Percentiles rank a stretch among this genome's conserved stretches.
Conservation (phyloP, 2,113 vertebrate species). For the Camelus dromedarius region DNA sequence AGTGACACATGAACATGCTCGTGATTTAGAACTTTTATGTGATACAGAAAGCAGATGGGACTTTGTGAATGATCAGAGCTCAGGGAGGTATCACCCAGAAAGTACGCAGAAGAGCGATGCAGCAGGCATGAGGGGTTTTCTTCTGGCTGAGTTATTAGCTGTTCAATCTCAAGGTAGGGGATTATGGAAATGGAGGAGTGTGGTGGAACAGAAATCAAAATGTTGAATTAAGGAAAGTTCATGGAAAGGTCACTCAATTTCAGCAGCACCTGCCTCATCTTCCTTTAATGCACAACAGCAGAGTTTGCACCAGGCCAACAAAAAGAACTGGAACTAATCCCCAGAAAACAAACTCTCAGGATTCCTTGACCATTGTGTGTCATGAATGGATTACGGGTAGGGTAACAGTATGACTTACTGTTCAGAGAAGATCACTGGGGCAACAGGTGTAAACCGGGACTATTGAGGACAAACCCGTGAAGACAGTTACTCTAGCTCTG, state of each 20-base stretch:
- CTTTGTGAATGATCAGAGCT: not conserved
- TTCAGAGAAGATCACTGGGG: not conserved
- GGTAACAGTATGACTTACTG: not conserved
- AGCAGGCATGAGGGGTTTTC: not conserved
- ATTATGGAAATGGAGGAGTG: not conserved
- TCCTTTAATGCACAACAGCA: not conserved
- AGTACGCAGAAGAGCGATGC: not conserved
- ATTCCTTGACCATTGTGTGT: no score
- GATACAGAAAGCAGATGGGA: not conserved
- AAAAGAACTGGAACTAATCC: not conserved
- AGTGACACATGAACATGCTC: not conserved
- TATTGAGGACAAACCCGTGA: not conserved
- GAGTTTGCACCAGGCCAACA: not conserved
- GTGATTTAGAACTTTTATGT: not conserved
- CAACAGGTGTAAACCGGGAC: not conserved
- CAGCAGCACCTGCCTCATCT: not conserved
- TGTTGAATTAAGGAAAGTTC: not conserved
- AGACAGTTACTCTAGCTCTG: not conserved
- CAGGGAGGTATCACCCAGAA: not conserved
- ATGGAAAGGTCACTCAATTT: not conserved
- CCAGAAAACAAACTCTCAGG: not conserved
- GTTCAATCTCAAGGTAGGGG: not conserved
- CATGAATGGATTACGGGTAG: not conserved
- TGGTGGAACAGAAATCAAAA: not conserved
- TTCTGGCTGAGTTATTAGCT: not conserved